Conservation (phyloP, 2,888 invertebrate genomes). For the Pseudococcus viburni region DNA sequence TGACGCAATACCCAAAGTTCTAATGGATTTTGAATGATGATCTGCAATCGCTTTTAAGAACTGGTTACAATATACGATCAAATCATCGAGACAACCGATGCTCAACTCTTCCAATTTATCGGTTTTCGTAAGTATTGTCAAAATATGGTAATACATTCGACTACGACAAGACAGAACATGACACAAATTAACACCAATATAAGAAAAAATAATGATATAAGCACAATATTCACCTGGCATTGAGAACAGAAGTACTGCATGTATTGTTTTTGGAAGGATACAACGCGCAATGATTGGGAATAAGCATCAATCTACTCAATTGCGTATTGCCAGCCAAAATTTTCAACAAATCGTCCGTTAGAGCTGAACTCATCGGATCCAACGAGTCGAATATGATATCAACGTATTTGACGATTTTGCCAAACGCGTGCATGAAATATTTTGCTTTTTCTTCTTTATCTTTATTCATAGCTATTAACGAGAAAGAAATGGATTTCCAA, state of each 20-base stretch:
- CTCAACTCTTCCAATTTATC: constrained; percentile 73
- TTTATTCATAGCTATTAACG: constrained; percentile 66
- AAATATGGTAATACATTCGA: constrained; percentile 71
- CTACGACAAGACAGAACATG: constrained; percentile 66
- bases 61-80: constrained; percentile 72
- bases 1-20: constrained; percentile 79
- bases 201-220: background rate
- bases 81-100: constrained; percentile 73
- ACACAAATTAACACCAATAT: background rate
- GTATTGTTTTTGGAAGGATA: constrained; percentile 18
- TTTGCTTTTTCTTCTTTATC: constrained; percentile 65
- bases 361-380: constrained; percentile 69
- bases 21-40: constrained; percentile 75
- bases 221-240: constrained; percentile 47
- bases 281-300: constrained; percentile 56
- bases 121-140: constrained; percentile 73
- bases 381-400: constrained; percentile 72
- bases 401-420: constrained; percentile 72
- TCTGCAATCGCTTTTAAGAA: constrained; percentile 72
- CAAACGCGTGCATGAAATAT: constrained; percentile 70
- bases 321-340: constrained; percentile 62
- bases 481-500: constrained; percentile 72
- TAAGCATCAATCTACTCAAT: constrained; percentile 61
- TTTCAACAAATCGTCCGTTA: constrained; percentile 58
- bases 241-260: background rate